Conservation (phyloP, 2,797 vertebrate genomes). For the Nyctalus aviator region DNA sequence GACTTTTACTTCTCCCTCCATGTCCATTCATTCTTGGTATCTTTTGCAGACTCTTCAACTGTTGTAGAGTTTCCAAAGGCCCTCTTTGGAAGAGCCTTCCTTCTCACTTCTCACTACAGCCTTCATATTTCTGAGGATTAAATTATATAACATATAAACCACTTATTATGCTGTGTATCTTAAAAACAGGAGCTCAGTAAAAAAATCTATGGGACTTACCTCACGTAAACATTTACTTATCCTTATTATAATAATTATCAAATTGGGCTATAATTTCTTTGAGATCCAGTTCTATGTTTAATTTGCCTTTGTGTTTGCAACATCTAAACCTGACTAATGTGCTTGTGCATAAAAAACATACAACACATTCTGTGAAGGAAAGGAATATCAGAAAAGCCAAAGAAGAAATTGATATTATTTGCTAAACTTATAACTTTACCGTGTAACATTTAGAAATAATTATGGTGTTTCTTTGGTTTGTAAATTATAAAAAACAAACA, state of each 20-base stretch:
- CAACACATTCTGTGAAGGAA: neutral
- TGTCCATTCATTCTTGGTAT: neutral
- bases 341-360: neutral
- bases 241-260: neutral
- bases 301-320: neutral
- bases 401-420: neutral
- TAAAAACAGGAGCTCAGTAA: neutral
- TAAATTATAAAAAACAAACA: neutral
- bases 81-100: neutral
- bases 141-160: neutral
- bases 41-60: neutral
- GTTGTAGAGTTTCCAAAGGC: neutral
- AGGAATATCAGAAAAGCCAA: neutral
- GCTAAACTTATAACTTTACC: neutral
- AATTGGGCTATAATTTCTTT: neutral
- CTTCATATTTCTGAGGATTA: neutral
- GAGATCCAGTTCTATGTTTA: neutral
- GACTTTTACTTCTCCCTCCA: neutral
- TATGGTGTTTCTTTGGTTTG: neutral
- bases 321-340: neutral
- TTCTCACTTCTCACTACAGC: neutral
- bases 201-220: neutral
- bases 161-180: neutral
- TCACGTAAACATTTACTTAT: neutral
- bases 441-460: neutral